A percentile compares a stretch with the other conserved stretches of the same genome.
Conservation (phyloP, 2,797 vertebrate genomes). For the Lepilemur septentrionalis region DNA sequence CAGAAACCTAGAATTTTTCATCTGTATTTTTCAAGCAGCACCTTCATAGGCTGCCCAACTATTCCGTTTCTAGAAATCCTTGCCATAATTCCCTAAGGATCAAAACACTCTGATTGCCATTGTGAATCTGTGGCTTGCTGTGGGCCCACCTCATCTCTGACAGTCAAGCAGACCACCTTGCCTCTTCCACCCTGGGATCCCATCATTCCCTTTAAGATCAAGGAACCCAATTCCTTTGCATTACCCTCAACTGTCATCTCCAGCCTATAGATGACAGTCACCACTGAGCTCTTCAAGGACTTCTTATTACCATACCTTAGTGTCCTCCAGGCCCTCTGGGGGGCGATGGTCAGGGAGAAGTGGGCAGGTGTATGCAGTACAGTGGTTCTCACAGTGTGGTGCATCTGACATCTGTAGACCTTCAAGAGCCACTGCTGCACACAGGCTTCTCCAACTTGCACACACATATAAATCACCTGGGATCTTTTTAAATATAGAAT, state of each 20-base stretch:
- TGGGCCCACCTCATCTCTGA: background rate
- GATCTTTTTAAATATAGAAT: background rate
- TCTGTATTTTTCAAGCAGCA: background rate
- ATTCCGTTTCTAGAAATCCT: background rate
- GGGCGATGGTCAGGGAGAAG: background rate
- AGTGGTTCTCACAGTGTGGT: background rate
- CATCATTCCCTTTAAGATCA: background rate
- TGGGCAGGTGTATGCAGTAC: background rate
- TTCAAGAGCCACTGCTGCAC: background rate
- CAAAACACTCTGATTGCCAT: background rate
- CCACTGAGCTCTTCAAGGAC: background rate
- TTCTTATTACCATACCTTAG: background rate
- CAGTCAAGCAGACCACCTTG: background rate
- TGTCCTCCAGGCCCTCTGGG: background rate
- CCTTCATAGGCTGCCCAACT: background rate
- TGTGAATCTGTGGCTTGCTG: background rate
- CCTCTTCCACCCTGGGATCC: background rate
- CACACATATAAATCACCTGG: background rate
- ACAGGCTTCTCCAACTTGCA: background rate
- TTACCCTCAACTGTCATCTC: background rate
- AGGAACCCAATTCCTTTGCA: background rate
- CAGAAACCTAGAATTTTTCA: conserved; percentile 1
- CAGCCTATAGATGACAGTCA: background rate
- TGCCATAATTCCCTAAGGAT: background rate
- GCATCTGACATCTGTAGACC: background rate